Evolutionary conservation across 2,113 vertebrate genomes (phyloP), one percentile per base, ranked within the genome.

Genomic region (Clinocottus analis): DNA sequence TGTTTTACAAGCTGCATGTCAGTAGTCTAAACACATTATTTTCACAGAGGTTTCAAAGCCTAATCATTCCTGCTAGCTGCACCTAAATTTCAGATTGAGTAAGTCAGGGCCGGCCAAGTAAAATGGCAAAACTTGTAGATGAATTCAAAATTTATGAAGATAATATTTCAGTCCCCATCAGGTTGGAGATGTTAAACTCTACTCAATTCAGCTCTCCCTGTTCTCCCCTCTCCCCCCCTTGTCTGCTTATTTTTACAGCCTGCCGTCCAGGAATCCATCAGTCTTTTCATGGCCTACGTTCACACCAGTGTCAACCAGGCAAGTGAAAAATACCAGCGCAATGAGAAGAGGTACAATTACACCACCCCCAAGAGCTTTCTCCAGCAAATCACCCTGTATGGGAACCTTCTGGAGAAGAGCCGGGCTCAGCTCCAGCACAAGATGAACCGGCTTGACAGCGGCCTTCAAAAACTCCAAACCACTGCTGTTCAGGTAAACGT

Each of bases 311-410:
- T 96, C 83, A 96, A 94, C 83, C 91, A 91, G 59, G 93, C 95
- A 86, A 95, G 95, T 88, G 90, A 93, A 87, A 95, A 94, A 90
- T 96, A 94, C 85, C 92, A 83, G 75, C 76, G 60, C 81, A 95
- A 96, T 77, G 95, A 97, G 85, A 96, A 90, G 87, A 85, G 84
- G 77, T 89, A 94, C 87, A 96, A 94, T 94, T 96, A 95, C 72
- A 96, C 94, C 71, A 95, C 94, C 88, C 94, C 91, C 21, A 96
- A 95, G 87, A 96, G 94, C 90, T 97, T 98, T 85, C 91, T 96
- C 72, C 94, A 97, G 84, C 94, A 97, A 93, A 96, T 96, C 74
- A 94, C 82, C 0, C 83, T 97, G 82, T 96, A 94, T 86, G 91
- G 94, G 71, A 95, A 91, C 79, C 88, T 97, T 59, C 86, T 97